Conservation (phyloP, 1,140 invertebrate genomes). For the Melipona quadrifasciata region DNA sequence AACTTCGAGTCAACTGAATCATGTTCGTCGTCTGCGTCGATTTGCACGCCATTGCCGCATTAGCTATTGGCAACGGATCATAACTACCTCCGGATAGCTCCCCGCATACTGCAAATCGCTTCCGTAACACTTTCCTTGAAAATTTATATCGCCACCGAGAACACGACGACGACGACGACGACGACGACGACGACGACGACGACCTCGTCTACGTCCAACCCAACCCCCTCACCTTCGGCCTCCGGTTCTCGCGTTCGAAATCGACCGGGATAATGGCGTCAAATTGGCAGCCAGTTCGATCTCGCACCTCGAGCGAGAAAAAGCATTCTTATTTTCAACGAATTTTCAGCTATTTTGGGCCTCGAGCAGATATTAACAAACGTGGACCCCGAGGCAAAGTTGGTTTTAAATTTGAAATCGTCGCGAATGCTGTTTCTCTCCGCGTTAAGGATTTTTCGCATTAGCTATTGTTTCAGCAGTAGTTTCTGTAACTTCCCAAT, state of each 20-base stretch:
- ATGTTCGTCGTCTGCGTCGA: conserved; percentile 73
- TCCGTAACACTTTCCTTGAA: conserved; percentile 73
- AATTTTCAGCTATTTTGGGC: conserved; percentile 2
- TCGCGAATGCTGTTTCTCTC: background rate
- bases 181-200: background rate
- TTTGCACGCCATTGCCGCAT: conserved; percentile 77
- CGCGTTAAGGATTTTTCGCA: background rate
- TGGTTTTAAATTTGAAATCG: conserved; percentile 18
- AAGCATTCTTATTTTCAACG: conserved; percentile 6
- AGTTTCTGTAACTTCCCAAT: background rate
- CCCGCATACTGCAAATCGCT: conserved; percentile 74
- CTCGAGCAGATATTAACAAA: conserved; percentile 23
- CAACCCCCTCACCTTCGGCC: conserved; percentile 9
- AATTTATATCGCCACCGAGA: conserved; percentile 67
- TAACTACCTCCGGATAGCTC: conserved; percentile 74
- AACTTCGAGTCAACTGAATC: conserved; percentile 76
- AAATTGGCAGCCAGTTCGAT: conserved; percentile 57
- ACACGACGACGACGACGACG: background rate
- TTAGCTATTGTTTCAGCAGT: background rate
- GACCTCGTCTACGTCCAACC: background rate
- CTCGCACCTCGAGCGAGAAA: background rate
- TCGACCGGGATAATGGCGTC: conserved; percentile 42
- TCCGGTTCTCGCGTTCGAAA: background rate
- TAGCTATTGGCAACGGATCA: conserved; percentile 78
- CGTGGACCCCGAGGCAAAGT: conserved; percentile 1